Evolutionary conservation across 2,888 invertebrate species (phyloP), one percentile per base, ranked within the genome.

Genomic region (Cylindroiulus punctatus): DNA sequence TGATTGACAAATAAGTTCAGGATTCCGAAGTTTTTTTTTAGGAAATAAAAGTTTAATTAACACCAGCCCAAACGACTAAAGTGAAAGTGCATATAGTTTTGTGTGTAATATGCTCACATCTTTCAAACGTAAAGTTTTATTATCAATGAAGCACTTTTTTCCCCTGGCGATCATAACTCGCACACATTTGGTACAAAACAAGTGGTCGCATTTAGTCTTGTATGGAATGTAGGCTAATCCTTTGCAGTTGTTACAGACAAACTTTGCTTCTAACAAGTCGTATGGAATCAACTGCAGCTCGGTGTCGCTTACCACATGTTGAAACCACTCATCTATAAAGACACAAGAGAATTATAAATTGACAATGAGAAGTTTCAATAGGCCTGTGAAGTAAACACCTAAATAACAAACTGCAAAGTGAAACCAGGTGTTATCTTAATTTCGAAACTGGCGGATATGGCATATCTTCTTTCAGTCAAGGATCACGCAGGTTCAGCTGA

Each of bases 281-380:
- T n/a, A 7, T n/a, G 57, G 57, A n/a, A 19, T n/a, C 57, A 57
- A 57, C n/a, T 57, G 5, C n/a, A 57, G 7, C 57, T 19, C n/a
- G n/a, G 7, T n/a, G 57, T 57, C 19, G 8, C 57, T 57, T 7
- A 57, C n/a, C 2, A 57, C 19, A 57, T 57, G 57, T n/a, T 57
- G 57, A 57, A 57, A 57, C 57, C 57, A 57, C n/a, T 57, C 57
- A n/a, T 19, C 57, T 57, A 52, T n/a, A 36, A 57, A 57, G 57
- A 19, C n/a, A 57, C 19, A n/a, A n/a, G 57, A n/a, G n/a, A 57
- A 17, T 17, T 52, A 17, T 8, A 42, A 3, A 7, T 36, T 36
- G 36, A 44, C 10, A 44, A 44, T 14, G 44, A 14, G 12, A 14
- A 44, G 44, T 10, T 17, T 44, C 44, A 44, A 14, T 17, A 8